Evolutionary conservation across 2,888 invertebrate genomes (phyloP), one percentile per base, ranked within the genome.

Genomic region (Parascotia fuliginaria): DNA sequence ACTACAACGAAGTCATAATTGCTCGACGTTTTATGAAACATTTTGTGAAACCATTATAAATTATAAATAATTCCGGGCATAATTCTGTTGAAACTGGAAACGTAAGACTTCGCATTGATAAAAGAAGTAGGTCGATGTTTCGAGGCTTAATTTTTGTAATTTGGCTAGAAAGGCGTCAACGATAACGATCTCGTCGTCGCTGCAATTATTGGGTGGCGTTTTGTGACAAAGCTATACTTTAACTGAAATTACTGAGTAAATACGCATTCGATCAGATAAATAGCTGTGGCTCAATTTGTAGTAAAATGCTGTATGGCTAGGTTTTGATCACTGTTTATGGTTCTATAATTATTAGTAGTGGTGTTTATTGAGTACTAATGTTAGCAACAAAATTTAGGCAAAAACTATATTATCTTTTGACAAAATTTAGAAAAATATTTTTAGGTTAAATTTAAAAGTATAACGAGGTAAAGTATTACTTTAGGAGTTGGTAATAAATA

Each of bases 131-230:
- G 83, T 75, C 75, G 71, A 58, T 63, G 65, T 69, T 75, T 62
- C 51, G 64, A 71, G 72, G 76, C 65, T 77, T 79, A 79, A 82
- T 81, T 80, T n/a, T 69, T 57, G 75, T 84, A 82, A 85, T 86
- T 81, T 77, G 73, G 74, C 69, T 78, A 68, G 67, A 64, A 82
- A 80, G 78, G 81, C 79, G 80, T 77, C 65, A 67, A 60, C 73
- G 87, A 88, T 88, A 86, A 83, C 65, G 65, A 89, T 89, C 87
- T 75, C 63, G 71, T 77, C 78, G 74, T 76, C 67, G 57, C 71
- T 82, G 78, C 85, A 87, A 88, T 89, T 86, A 89, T 77, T 75
- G 75, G 73, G 70, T 71, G 73, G 62, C 70, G 1, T 76, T 84
- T 81, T 80, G 69, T 78, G 78, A 79, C 77, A 82, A 80, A 67